Evolutionary conservation across 2,113 vertebrate species (phyloP).

Genomic region (Psephotus haematonotus): DNA sequence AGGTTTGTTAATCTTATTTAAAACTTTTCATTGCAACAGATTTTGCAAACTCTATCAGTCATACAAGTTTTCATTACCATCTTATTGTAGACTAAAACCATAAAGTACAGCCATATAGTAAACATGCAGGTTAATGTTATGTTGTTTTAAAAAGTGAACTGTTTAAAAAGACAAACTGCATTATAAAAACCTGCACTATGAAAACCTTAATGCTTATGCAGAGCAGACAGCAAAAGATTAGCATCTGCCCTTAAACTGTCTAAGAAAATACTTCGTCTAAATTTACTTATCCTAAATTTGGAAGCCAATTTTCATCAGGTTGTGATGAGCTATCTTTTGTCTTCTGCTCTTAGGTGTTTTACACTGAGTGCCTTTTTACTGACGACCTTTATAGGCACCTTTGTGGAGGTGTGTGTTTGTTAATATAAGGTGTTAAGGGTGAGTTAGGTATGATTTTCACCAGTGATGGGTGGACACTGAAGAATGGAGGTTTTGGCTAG

Average conservation of each 20-base stretch:
- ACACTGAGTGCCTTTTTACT: background rate
- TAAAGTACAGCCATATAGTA: background rate
- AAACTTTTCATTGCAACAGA: background rate
- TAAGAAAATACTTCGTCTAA: background rate
- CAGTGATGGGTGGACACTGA: background rate
- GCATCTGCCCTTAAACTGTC: background rate
- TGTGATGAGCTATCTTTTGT: background rate
- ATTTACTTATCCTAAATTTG: background rate
- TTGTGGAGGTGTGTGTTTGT: background rate
- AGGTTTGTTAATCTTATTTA: background rate
- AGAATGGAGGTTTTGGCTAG: background rate
- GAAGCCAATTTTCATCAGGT: background rate
- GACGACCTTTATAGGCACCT: background rate
- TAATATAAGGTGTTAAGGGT: background rate
- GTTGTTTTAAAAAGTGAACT: background rate
- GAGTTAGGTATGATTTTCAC: background rate
- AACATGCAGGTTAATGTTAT: background rate
- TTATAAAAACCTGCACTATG: background rate
- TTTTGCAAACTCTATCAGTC: background rate
- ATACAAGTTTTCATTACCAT: background rate
- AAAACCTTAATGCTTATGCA: background rate
- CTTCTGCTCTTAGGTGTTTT: background rate
- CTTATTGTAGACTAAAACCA: background rate
- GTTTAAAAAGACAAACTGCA: background rate
- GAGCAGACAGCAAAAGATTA: background rate